Base-by-base conservation (phyloP, 2,113 vertebrate species). In the Balaenoptera acutorostrata region DNA sequence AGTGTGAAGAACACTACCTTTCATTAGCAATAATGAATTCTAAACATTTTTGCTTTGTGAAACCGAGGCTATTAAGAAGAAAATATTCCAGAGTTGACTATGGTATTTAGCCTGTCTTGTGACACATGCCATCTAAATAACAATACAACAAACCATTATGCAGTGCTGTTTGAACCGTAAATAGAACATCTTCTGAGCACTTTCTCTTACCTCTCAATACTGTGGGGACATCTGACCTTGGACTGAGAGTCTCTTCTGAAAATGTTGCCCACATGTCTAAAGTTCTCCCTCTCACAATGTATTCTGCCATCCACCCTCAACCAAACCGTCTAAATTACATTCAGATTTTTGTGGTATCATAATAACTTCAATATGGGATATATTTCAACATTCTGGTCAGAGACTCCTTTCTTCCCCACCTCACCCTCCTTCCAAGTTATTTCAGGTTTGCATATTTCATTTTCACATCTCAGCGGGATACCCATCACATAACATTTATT, bases 261-360 rank as follows among this genome's bases (percentile, higher is more conserved):
- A 98, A 98, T 86, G 92, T 1, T 81, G 93, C 78, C 86, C 95
- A 91, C 93, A 97, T 95, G 88, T 96, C 93, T 86, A 8, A 78
- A 93, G 90, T 90, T 75, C 93, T 66, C 84, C 59, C 90, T 46
- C 77, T 83, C 93, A 78, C 46, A 96, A 31, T 66, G 77, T 82
- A 77, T 78, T 77, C 87, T 88, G 95, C 85, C 89, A 93, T 97
- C 88, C 41, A 92, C 72, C 84, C 88, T 84, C 97, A 93, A 95
- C 97, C 92, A 90, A 98, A 95, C 84, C n/a, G 18, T 93, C 98
- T 97, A 98, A 98, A 98, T 98, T 98, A 98, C 97, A 97, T 95
- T 98, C 98, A 98, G 97, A 98, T 98, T 98, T 98, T 96, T 98
- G 98, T 91, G 96, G 98, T 96, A 97, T 94, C 75, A 5, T 98